These are phyloP conservation scores for Notothenia coriiceps DNA, from an alignment of 2,113 vertebrate genomes.

Conservation along the genomic window DNA sequence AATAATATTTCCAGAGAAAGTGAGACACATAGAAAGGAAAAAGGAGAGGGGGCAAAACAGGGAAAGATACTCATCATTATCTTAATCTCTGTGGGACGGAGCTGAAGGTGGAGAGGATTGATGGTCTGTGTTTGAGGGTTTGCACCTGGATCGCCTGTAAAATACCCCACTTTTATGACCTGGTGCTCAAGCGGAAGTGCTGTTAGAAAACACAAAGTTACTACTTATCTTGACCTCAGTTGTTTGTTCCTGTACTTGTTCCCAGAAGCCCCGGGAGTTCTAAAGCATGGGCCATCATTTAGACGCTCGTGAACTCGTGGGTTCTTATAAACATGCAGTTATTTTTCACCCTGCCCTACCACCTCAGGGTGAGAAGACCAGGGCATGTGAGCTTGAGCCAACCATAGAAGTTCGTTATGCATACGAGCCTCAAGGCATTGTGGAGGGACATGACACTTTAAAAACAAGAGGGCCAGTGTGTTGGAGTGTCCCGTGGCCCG, in stretches of 20 bases:
- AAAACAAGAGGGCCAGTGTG: constrained; percentile 82
- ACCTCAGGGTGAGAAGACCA: constrained; percentile 77
- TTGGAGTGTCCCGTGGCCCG: constrained; percentile 74
- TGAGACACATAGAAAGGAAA: constrained; percentile 6
- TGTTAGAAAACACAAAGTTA: constrained; percentile 20
- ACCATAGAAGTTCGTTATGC: constrained; percentile 80
- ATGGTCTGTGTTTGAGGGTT: background rate
- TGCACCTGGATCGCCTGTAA: constrained; percentile 4
- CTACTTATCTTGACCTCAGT: constrained; percentile 35
- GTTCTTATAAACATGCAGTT: constrained; percentile 77
- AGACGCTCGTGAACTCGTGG: constrained; percentile 72
- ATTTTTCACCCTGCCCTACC: constrained; percentile 74
- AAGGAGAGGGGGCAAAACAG: background rate
- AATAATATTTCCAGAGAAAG: constrained; percentile 52
- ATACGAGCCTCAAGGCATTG: constrained; percentile 75
- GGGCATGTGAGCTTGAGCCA: constrained; percentile 81
- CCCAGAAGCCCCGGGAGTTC: constrained; percentile 51
- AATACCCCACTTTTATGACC: constrained; percentile 10
- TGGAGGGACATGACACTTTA: constrained; percentile 78
- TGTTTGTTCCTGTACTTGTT: constrained; percentile 61
- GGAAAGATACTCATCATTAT: constrained; percentile 32
- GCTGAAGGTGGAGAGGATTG: background rate
- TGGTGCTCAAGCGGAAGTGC: background rate
- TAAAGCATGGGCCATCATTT: constrained; percentile 66
- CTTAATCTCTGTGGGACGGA: constrained; percentile 7